Base-by-base conservation (phyloP, 2,113 vertebrate species). In the Piaya cayana region DNA sequence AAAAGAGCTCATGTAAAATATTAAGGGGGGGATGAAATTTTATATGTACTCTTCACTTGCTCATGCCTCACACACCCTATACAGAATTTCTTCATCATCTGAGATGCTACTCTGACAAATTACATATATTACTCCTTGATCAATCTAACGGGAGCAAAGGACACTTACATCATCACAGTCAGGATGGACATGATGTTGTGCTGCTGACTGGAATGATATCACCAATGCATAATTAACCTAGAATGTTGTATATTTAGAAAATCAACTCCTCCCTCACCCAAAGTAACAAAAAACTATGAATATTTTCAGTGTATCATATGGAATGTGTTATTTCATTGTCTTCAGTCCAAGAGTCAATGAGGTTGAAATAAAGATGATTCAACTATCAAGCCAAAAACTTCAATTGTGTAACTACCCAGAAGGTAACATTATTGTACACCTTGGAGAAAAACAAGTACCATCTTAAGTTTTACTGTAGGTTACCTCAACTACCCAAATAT, bases 161-260 rank as follows among this genome's bases (percentile, higher is more conserved):
- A 86, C 86, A 59, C 87, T 89, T 87, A 89, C 43, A 88, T 97
- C 92, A 95, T 95, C 71, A 83, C 65, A 77, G 72, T 94, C 95
- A 96, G 95, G 95, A 97, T 89, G 93, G 96, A 91, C 89, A 53
- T 94, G 94, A 96, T 90, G 90, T 59, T 92, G 86, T 93, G 84
- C 86, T 96, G 96, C 96, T 96, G 95, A 97, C 81, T 97, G 94
- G 82, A 97, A 97, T 94, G 77, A 97, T 90, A 97, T 98, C 93
- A 98, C 83, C 91, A 45, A 93, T 68, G 92, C 53, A 90, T 75
- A 92, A 94, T 97, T 97, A 96, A 69, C 53, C 72, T 47, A 95
- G 92, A 96, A 21, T 2, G 8, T 18, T 84, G 71, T 37, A 78
- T 36, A 58, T 81, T 92, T 87, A 88, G 75, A 83, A 91, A 93